Conservation (phyloP, 2,113 vertebrate species). For the Choloepus hoffmanni region DNA sequence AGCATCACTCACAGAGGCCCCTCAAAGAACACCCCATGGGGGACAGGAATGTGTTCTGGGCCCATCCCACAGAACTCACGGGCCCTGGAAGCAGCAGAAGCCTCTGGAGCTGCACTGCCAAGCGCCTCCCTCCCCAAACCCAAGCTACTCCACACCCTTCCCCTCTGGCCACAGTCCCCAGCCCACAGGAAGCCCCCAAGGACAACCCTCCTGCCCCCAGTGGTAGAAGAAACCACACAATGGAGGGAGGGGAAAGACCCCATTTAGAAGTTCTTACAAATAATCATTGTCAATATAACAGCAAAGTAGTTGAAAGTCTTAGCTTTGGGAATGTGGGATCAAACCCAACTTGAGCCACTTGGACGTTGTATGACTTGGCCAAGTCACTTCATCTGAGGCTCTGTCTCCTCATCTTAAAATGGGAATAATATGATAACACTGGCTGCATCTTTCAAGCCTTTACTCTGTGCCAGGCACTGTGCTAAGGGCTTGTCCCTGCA, state of each 20-base stretch:
- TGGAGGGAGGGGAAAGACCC: background rate
- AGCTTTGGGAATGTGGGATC: background rate
- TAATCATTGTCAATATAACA: background rate
- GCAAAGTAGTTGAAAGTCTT: background rate
- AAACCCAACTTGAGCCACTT: background rate
- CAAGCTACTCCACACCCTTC: background rate
- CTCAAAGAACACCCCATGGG: accelerated
- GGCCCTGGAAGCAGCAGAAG: background rate
- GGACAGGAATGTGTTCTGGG: background rate
- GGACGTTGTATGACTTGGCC: background rate
- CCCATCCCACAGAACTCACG: accelerated
- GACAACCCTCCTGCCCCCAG: background rate
- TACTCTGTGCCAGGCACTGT: background rate
- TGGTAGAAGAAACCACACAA: background rate
- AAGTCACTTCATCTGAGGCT: background rate
- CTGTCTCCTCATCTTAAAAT: background rate
- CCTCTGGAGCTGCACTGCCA: background rate
- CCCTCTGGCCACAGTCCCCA: background rate
- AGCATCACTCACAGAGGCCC: background rate
- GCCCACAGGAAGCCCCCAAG: background rate
- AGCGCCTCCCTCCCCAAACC: background rate
- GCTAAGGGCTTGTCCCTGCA: background rate
- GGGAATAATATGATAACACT: background rate
- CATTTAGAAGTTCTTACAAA: background rate
- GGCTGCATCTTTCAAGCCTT: background rate